Evolutionary conservation across 2,888 invertebrate species (phyloP).

Genomic region (Parelbella ahira): DNA sequence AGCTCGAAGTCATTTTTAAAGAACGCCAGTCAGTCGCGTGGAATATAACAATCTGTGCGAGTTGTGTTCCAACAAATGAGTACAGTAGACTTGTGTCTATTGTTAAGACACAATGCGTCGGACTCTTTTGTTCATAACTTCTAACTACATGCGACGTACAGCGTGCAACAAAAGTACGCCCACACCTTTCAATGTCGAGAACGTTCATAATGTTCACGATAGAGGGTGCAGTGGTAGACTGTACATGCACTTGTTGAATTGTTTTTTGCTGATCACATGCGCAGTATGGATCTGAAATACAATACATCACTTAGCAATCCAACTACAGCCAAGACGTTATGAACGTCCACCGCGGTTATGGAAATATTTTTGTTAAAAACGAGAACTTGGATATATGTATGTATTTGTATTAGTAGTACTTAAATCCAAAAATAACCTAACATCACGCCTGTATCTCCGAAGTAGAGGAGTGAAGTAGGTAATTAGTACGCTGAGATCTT

Average conservation of each 20-base stretch:
- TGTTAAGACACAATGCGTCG: slow-evolving; percentile 33
- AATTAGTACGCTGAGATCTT: no score
- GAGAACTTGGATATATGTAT: no score
- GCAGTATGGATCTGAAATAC: no score
- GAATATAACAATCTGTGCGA: slow-evolving; percentile 7
- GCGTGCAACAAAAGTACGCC: slow-evolving; percentile 20
- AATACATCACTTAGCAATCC: no score
- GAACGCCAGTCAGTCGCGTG: not conserved
- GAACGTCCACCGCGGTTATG: no score
- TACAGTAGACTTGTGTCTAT: slow-evolving; percentile 33
- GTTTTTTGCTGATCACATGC: not conserved
- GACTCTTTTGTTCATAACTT: slow-evolving; percentile 35
- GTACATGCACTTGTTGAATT: not conserved
- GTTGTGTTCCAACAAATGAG: slow-evolving; percentile 30
- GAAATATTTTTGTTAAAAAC: no score
- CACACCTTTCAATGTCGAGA: slow-evolving; percentile 5
- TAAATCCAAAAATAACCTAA: no score
- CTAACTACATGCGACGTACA: slow-evolving; percentile 30
- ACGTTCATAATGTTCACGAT: not conserved
- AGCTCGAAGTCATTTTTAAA: slow-evolving; percentile 24
- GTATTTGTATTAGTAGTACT: no score
- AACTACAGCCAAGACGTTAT: no score
- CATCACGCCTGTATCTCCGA: no score
- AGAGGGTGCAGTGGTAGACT: not conserved
- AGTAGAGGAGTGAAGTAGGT: no score